Evolutionary conservation across 2,113 vertebrate genomes (phyloP), one percentile per base, ranked within the genome.

Genomic region (Labeo catla): DNA sequence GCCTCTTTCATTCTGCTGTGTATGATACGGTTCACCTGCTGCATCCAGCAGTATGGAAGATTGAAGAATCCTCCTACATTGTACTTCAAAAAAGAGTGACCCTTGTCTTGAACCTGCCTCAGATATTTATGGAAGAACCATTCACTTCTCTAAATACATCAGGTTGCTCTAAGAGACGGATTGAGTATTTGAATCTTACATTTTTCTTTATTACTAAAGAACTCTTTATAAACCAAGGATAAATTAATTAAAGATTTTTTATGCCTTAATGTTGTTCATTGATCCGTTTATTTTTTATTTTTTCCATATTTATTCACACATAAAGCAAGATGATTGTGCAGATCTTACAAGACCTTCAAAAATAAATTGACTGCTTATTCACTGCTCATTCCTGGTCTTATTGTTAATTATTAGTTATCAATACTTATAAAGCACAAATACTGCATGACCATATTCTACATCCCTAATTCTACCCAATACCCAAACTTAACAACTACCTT

Each of bases 51-150:
- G 9, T 63, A 80, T 23, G 36, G 36, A 77, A 77, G 49, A 54
- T 6, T 54, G 50, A 80, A 65, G 21, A 47, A 80, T 39, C 78
- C 57, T 80, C 78, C 78, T 80, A 61, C 54, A 61, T 11, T 80
- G 77, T n/a, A 59, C 52, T 43, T 43, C 4, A 80, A 23, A 59
- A 63, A 45, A 4, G 12, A 16, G 76, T 77, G 28, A 54, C 76
- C 76, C 28, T 65, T 45, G 7, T 45, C 45, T 63, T 63, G 11
- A 80, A 45, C 43, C 47, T 59, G 57, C 78, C 78, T 47, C 3
- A 52, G 23, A 4, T 81, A 63, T 43, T 65, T 77, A 77, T 52
- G 45, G 73, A 77, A 77, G 28, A 49, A 52, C 50, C 50, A 77
- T 77, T 77, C 49, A 73, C 39, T 43, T 39, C 70, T 45, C 70